Percentiles rank a stretch among this genome's conserved stretches.
Evolutionary conservation across 2,888 invertebrate genomes (phyloP).

Genomic region (Dascillus cervinus): DNA sequence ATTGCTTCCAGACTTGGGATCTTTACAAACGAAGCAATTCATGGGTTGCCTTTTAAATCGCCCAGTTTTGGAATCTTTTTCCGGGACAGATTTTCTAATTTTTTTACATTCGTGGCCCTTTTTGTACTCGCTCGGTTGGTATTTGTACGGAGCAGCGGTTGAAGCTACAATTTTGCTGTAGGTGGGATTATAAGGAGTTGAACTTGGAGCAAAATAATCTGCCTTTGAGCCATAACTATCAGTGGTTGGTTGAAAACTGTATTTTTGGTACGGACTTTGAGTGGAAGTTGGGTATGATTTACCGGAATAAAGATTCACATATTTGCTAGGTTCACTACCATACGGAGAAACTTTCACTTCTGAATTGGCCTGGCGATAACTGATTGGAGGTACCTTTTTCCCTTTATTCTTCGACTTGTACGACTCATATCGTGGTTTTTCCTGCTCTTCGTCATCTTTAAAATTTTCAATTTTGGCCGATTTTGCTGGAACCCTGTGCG

Average conservation of each 20-base stretch:
- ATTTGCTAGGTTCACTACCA: constrained; percentile 3
- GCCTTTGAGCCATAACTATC: constrained; percentile 17
- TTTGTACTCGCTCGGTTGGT: constrained; percentile 12
- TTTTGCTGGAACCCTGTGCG: constrained; percentile 29
- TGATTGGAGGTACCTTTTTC: constrained; percentile 4
- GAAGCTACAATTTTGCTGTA: constrained; percentile 45
- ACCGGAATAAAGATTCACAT: constrained; percentile 1
- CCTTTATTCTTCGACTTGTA: constrained; percentile 2
- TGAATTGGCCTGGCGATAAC: not conserved
- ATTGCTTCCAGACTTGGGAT: constrained; percentile 46
- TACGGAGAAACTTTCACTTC: not conserved
- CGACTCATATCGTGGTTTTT: constrained; percentile 3
- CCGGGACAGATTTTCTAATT: constrained; percentile 52
- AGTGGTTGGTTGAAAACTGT: constrained; percentile 32
- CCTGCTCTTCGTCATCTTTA: not conserved
- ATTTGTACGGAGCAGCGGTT: constrained; percentile 19
- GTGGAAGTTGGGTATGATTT: too few species aligned
- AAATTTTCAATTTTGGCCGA: too few species aligned
- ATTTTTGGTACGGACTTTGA: constrained; percentile 19
- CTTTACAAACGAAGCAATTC: constrained; percentile 49
- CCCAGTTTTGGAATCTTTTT: constrained; percentile 31
- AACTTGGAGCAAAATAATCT: constrained; percentile 22
- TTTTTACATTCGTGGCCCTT: constrained; percentile 51
- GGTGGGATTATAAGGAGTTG: constrained; percentile 27
- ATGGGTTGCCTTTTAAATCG: constrained; percentile 35